Evolutionary conservation across 2,888 invertebrate genomes (phyloP).

Genomic region (Phyllotreta striolata): DNA sequence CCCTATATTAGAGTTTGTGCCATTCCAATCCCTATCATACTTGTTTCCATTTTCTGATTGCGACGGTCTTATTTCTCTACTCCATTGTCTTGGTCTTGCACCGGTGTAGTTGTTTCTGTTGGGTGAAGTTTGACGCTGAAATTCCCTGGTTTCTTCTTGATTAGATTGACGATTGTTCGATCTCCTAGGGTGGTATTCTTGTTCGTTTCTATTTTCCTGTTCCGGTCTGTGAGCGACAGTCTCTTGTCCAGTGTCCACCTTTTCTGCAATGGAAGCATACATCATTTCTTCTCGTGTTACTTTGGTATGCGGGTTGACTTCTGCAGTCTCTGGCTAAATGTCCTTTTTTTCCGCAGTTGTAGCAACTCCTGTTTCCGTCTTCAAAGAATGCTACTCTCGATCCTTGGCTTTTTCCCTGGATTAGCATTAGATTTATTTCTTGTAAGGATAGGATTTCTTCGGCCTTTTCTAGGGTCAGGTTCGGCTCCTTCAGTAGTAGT

Average conservation of each 20-base stretch:
- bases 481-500: conserved; percentile 9
- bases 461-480: conserved; percentile 15
- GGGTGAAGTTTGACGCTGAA: too few relatives aligned
- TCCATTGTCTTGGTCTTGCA: neutral
- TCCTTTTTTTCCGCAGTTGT: conserved; percentile 6
- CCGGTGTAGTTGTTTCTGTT: neutral
- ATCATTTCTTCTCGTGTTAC: neutral
- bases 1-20: neutral
- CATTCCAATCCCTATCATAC: neutral
- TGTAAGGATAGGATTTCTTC: conserved; percentile 5
- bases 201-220: neutral
- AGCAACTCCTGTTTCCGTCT: neutral
- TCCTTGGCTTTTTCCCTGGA: neutral
- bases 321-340: conserved; percentile 1
- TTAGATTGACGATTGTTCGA: neutral
- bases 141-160: too few relatives aligned
- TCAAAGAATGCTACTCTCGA: too few relatives aligned
- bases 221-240: neutral
- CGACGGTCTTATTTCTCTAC: neutral
- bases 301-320: neutral
- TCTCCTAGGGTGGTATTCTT: neutral
- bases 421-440: conserved; percentile 9
- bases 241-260: neutral
- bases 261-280: neutral
- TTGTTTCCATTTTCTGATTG: neutral